phyloP scores from a whole-genome alignment of 2,797 vertebrate genomes.

The Pitangus sulphuratus region DNA sequence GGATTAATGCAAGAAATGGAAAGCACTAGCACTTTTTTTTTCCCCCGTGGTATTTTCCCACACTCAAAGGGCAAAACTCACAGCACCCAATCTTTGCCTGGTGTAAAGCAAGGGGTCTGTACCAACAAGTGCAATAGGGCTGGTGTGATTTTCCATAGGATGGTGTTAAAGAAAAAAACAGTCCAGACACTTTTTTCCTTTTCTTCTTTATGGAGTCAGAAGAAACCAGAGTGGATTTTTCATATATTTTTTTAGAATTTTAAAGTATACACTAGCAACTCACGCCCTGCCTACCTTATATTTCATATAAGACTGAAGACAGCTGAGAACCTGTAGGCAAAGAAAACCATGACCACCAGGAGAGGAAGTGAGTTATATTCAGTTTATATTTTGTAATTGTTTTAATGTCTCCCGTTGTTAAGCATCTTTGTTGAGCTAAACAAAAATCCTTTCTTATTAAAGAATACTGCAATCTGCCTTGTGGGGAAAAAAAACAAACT shows the following conservation, averaged over 20 bases:
- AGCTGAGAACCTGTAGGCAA: neutral
- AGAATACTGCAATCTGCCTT: neutral
- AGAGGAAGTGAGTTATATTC: neutral
- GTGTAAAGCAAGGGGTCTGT: neutral
- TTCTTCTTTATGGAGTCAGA: neutral
- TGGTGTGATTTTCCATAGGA: neutral
- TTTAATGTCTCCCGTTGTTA: neutral
- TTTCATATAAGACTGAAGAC: neutral
- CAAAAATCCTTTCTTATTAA: neutral
- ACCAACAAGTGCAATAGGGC: neutral
- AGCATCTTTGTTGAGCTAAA: neutral
- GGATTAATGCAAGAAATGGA: conserved; percentile 33
- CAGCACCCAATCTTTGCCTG: neutral
- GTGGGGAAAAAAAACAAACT: neutral
- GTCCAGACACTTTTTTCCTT: neutral
- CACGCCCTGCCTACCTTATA: neutral
- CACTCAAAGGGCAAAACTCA: neutral
- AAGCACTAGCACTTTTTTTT: neutral
- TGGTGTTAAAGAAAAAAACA: neutral
- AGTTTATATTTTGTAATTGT: neutral
- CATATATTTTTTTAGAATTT: neutral
- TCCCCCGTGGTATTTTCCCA: neutral
- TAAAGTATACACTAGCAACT: neutral
- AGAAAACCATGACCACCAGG: neutral
- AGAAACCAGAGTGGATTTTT: neutral